Base-by-base conservation (phyloP, 53 echinoderm and acorn worm species). In the Holothuria scabra region DNA sequence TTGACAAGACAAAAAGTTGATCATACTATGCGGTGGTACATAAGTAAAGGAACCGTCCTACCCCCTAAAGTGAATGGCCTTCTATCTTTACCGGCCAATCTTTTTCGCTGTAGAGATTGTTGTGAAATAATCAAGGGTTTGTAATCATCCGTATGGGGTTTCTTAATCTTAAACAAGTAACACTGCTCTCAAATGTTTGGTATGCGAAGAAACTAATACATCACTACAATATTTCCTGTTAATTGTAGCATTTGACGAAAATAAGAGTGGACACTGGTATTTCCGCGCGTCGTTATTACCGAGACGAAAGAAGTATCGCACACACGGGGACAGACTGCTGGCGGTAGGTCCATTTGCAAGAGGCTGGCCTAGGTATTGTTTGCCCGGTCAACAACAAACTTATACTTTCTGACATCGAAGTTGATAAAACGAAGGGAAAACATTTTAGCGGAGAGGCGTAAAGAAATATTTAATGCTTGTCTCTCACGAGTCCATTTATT, bases 121-220 rank as follows among this genome's bases (percentile, higher is more conserved):
- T 70, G 71, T 70, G 71, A 70, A 70, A 70, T 70, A 70, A 70
- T 70, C 34, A 70, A n/a, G 41, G 71, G 71, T 70, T 70, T 70
- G 71, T 44, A 70, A 70, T 46, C 71, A 38, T 70, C 71, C 22
- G 33, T 70, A 70, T 70, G 71, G 71, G 71, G 71, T 70, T 70
- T 70, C 71, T 30, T 70, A 70, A 70, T 44, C 71, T 38, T 70
- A 46, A 70, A 41, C 71, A 70, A 70, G 41, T 25, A 37, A 41
- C 41, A 44, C n/a, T 11, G 9, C 22, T 70, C 33, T 7, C 5
- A n/a, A 21, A 11, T 21, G 13, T 68, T 34, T 14, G 28, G 68
- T 34, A 31, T 3, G 22, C 68, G 34, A 22, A 33, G 33, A 68
- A 13, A 68, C 35, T 41, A 68, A 37, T 68, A 35, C 19, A 12